Base-by-base conservation (phyloP, 2,797 vertebrate genomes). In the Botia almorhae region DNA sequence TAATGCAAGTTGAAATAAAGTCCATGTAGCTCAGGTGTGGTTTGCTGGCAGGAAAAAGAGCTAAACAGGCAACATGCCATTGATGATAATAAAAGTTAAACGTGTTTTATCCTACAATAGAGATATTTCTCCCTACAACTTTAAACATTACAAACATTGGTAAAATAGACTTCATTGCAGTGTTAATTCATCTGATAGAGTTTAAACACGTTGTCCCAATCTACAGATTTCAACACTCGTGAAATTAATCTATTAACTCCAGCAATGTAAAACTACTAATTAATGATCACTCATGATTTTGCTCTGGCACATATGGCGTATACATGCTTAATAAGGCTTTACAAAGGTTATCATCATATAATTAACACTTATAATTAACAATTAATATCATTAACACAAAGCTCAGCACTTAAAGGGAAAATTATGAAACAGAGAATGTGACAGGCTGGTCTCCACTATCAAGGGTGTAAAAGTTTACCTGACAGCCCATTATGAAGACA, bases 41-140 rank as follows among this genome's bases (percentile, higher is more conserved):
- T 77, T 80, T 80, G 56, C 72, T 84, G 84, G 82, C 82, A 81
- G 26, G 55, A 80, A 80, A 50, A 76, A 58, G 23, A 63, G 71
- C 68, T 72, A 58, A 81, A 58, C 70, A 81, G 36, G 36, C 36
- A 67, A 69, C 3, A 39, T 26, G 61, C 67, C 14, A 53, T 46
- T 43, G 21, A 80, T 60, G 64, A 70, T 60, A 8, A 76, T 26
- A 65, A 65, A 2, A 0, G 14, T 33, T 46, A 58, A 72, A 19
- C 19, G 16, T 26, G 33, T 33, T 33, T 33, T 5, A 33, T 3
- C 33, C 33, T 5, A 3, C 33, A 33, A 33, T 26, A 33, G 33
- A 10, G 43, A 46, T 46, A 11, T 46, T 46, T 8, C 10, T 46
- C 10, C 43, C 43, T 46, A 46, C 10, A 11, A 46, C 43, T 46